Conservation (phyloP, 92 coral and sea anemone genomes). For the Diadumene lineata region DNA sequence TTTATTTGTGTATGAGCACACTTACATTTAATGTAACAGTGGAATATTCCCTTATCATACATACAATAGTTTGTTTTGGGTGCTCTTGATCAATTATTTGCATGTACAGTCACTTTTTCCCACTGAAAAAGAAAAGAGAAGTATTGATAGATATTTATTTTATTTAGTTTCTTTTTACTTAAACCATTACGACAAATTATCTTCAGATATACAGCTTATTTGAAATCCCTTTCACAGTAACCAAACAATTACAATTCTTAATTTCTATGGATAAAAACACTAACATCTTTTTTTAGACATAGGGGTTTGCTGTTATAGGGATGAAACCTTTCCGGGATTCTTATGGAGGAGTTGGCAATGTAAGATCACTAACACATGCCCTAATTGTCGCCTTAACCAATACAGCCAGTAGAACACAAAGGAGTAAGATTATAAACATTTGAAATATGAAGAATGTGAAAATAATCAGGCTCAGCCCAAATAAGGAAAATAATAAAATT, state of each 20-base stretch:
- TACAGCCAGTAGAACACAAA: slow-evolving; percentile 45
- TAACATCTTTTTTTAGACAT: not conserved
- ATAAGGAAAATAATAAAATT: too few species aligned
- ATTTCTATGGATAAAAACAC: not conserved
- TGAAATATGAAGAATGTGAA: too few species aligned
- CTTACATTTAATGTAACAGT: not conserved
- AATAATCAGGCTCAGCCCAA: too few species aligned
- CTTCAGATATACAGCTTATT: not conserved
- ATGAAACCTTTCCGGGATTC: slow-evolving; percentile 17
- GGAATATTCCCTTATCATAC: too few species aligned
- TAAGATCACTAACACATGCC: slow-evolving; percentile 38
- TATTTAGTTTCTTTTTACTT: too few species aligned
- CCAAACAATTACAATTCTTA: not conserved
- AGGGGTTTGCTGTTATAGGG: not conserved
- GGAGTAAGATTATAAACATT: slow-evolving; percentile 22
- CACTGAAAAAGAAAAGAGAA: not conserved
- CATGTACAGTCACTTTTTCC: too few species aligned
- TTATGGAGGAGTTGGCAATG: slow-evolving; percentile 41
- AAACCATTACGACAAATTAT: not conserved
- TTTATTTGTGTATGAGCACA: not conserved
- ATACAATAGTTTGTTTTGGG: too few species aligned
- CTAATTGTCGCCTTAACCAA: slow-evolving; percentile 54
- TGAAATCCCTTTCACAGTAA: not conserved
- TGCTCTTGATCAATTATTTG: too few species aligned
- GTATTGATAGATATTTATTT: not conserved